Percentiles rank a stretch among this genome's conserved stretches.
Conservation (phyloP, 2,113 vertebrate genomes). For the Choloepus hoffmanni region DNA sequence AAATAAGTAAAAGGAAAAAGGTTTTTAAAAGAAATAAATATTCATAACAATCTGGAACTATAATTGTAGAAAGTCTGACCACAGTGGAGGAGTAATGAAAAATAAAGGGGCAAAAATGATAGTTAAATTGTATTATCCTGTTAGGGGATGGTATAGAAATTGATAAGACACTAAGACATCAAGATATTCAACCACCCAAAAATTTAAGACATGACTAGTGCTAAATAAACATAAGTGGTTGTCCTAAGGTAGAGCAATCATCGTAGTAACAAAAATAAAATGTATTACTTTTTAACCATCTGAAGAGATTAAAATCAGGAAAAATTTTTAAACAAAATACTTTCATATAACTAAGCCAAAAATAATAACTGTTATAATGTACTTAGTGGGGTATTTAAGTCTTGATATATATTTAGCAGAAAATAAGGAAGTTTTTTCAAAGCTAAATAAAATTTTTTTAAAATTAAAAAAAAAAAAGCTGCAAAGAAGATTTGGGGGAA, state of each 20-base stretch:
- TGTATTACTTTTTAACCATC: not conserved
- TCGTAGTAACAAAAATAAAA: not conserved
- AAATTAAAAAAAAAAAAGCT: too few relatives aligned
- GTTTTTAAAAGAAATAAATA: not conserved
- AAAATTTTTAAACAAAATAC: not conserved
- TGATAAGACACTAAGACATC: not conserved
- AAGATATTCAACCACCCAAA: not conserved
- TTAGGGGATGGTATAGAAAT: not conserved
- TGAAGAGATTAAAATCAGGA: not conserved
- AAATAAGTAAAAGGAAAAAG: too few relatives aligned
- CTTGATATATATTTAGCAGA: not conserved
- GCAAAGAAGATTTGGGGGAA: not conserved
- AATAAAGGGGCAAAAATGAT: not conserved
- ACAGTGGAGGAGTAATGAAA: not conserved
- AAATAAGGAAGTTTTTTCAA: not conserved
- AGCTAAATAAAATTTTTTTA: too few relatives aligned
- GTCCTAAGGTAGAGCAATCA: not conserved
- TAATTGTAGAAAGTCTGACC: not conserved
- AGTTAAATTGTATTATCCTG: not conserved
- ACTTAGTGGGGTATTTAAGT: not conserved
- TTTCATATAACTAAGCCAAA: not conserved
- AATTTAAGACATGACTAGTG: not conserved
- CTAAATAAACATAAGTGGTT: not conserved
- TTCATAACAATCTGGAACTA: not conserved
- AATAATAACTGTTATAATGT: not conserved